A percentile compares a stretch with the other conserved stretches of the same genome.
Evolutionary conservation across 2,797 vertebrate genomes (phyloP).

Genomic region (Chrosomus eos): DNA sequence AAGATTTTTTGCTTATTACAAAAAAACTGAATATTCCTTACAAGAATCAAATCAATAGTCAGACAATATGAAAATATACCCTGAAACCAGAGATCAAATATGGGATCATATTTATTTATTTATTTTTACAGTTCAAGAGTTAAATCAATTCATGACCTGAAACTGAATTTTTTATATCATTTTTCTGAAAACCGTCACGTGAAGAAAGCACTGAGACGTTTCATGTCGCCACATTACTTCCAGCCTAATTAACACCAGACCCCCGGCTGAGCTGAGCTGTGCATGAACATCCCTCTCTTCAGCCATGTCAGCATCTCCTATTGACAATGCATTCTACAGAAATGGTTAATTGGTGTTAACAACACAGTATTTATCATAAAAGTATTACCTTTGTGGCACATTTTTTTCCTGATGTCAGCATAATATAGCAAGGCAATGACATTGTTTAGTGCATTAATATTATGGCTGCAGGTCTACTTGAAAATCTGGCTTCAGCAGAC

Average conservation of each 20-base stretch:
- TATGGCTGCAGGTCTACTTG: conserved; percentile 9
- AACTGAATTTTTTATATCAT: background rate
- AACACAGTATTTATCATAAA: background rate
- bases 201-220: conserved; percentile 50
- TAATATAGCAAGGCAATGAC: background rate
- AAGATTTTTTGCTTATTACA: background rate
- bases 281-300: conserved; percentile 26
- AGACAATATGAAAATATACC: background rate
- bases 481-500: background rate
- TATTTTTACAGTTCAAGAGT: background rate
- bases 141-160: background rate
- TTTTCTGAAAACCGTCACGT: conserved; percentile 40
- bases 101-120: background rate
- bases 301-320: background rate
- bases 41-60: background rate
- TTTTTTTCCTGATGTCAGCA: background rate
- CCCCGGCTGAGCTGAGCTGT: conserved; percentile 64
- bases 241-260: conserved; percentile 77
- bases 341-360: background rate
- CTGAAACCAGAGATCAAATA: background rate
- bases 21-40: background rate
- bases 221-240: conserved; percentile 76
- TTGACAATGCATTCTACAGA: background rate
- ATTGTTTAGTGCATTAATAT: background rate
- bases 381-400: background rate